phyloP scores from a whole-genome alignment of 2,888 invertebrate species.

The Xylota sylvarum region DNA sequence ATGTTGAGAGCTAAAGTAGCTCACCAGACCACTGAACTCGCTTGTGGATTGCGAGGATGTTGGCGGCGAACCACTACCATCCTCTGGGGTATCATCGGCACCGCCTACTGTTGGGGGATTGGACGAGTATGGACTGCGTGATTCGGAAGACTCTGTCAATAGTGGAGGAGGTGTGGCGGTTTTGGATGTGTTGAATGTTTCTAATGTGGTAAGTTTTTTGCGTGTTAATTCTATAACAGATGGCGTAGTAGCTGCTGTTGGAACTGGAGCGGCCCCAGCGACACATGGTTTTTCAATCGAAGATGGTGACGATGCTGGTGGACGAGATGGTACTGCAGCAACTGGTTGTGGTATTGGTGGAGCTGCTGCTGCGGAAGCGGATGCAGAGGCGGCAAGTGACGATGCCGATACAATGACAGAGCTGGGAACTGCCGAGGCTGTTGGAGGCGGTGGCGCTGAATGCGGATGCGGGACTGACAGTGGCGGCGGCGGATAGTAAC shows the following conservation, averaged over 20 bases:
- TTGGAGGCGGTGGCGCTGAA: slow-evolving; percentile 77
- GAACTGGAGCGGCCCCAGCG: slow-evolving; percentile 78
- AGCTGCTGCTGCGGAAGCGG: slow-evolving; percentile 79
- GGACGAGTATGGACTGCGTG: slow-evolving; percentile 79
- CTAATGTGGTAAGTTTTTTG: slow-evolving; percentile 83
- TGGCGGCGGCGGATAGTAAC: slow-evolving; percentile 83
- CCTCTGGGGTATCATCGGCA: slow-evolving; percentile 76
- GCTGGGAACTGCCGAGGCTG: slow-evolving; percentile 79
- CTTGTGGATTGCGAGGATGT: slow-evolving; percentile 85
- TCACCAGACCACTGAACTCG: slow-evolving; percentile 95
- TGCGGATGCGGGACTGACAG: slow-evolving; percentile 80
- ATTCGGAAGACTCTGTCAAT: slow-evolving; percentile 80
- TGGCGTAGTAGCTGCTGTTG: slow-evolving; percentile 81
- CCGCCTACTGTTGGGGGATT: slow-evolving; percentile 67
- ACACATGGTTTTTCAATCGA: slow-evolving; percentile 76
- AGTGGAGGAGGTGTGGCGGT: slow-evolving; percentile 78
- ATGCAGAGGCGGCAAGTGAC: slow-evolving; percentile 78
- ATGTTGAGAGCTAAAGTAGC: slow-evolving; percentile 96
- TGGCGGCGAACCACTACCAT: slow-evolving; percentile 70
- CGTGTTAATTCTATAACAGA: slow-evolving; percentile 80
- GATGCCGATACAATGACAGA: slow-evolving; percentile 78
- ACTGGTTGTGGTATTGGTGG: slow-evolving; percentile 78
- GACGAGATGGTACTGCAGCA: slow-evolving; percentile 80
- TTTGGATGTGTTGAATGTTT: slow-evolving; percentile 81
- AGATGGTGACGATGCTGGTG: slow-evolving; percentile 75